Evolutionary conservation across 2,113 vertebrate species (phyloP).

Genomic region (Mastomys coucha): DNA sequence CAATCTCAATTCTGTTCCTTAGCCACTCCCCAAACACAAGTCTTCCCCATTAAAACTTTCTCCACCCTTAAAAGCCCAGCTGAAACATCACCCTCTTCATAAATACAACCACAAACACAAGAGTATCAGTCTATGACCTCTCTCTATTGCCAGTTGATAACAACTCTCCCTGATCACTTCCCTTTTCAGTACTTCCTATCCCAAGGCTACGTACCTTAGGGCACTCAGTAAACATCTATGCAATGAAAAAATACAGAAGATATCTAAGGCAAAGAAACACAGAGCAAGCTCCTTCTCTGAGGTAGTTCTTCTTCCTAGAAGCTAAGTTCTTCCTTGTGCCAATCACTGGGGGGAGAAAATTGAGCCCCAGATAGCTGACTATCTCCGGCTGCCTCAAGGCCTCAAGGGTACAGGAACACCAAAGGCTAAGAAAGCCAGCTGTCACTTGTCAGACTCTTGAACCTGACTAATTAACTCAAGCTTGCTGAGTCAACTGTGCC

Average conservation of each 20-base stretch:
- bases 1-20: not conserved
- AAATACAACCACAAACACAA: not conserved
- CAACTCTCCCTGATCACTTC: not conserved
- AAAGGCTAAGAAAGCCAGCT: slow-evolving; percentile 48
- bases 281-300: not conserved
- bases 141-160: not conserved
- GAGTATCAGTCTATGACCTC: not conserved
- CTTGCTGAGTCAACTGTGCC: slow-evolving; percentile 70
- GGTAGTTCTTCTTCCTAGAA: slow-evolving; percentile 39
- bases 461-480: slow-evolving; percentile 66
- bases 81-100: not conserved
- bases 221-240: not conserved
- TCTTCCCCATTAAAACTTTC: not conserved
- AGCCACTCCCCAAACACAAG: not conserved
- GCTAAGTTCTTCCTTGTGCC: not conserved
- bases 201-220: not conserved
- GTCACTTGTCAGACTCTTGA: slow-evolving; percentile 61
- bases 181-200: not conserved
- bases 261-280: not conserved
- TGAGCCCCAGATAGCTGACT: slow-evolving; percentile 9
- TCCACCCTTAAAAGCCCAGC: not conserved
- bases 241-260: not conserved
- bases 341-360: not conserved
- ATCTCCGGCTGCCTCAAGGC: slow-evolving; percentile 24
- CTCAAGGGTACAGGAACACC: slow-evolving; percentile 15